Conservation (phyloP, 2,113 vertebrate species). For the Anser brachyrhynchus region DNA sequence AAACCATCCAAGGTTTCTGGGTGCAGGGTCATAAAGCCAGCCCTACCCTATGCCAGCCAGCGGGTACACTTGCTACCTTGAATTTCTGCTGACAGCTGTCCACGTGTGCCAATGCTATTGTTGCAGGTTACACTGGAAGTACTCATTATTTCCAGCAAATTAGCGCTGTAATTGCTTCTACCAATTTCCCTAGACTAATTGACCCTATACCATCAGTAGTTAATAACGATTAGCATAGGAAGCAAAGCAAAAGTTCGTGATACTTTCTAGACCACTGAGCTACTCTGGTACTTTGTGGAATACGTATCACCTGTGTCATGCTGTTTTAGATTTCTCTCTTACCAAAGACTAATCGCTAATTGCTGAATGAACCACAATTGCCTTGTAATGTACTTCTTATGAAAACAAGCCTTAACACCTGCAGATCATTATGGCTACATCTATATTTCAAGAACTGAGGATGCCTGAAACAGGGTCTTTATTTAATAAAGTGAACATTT, state of each 20-base stretch:
- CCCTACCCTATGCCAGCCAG: not conserved
- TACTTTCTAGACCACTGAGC: not conserved
- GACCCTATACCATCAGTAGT: not conserved
- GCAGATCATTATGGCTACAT: not conserved
- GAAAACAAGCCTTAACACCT: not conserved
- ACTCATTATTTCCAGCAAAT: not conserved
- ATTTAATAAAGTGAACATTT: not conserved
- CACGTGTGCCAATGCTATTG: not conserved
- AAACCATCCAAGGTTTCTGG: not conserved
- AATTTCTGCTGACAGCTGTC: not conserved
- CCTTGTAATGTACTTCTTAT: not conserved
- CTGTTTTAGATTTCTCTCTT: not conserved
- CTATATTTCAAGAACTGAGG: not conserved
- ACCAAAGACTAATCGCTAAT: not conserved
- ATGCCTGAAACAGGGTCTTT: not conserved
- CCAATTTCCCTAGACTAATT: not conserved
- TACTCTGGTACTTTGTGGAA: not conserved
- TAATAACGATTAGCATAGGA: not conserved
- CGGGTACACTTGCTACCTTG: not conserved
- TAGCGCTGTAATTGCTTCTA: not conserved
- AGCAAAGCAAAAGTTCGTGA: not conserved
- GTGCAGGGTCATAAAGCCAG: not conserved
- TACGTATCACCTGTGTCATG: not conserved
- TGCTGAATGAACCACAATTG: not conserved
- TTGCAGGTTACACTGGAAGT: not conserved